Base-by-base conservation (phyloP, 2,888 invertebrate genomes). In the Ischnus inquisitorius region DNA sequence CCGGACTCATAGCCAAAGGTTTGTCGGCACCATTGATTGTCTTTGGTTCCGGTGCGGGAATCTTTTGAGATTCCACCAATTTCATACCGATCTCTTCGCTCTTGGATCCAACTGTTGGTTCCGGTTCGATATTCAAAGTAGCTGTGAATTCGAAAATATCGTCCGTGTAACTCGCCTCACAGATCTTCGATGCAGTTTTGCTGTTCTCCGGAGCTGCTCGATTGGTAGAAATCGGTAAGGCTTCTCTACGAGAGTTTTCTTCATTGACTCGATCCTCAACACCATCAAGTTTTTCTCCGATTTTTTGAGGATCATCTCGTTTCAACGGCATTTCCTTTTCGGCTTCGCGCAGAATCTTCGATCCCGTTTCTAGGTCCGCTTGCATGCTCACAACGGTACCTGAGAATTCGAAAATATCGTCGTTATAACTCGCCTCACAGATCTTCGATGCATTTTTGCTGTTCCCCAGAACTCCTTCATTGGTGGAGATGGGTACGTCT, bases 371-470 rank as follows among this genome's bases (percentile, higher is more conserved):
- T 5, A 2, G 5, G 54, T 72, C 54, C 28, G 43, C 1, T n/a
- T 65, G 19, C 0, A 43, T 54, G 10, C 3, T 14, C 19, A 16
- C 51, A 51, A 16, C 22, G 14, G 22, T 57, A 28, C 16, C 22
- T 1, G 71, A 60, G 48, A 85, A 76, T 39, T 83, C 54, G 1
- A 80, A 72, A 34, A 77, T 76, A 51, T 68, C 72, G 12, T 80
- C 67, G 14, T 48, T n/a, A 19, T 16, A 28, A 46, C 74, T 82
- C 16, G 22, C 28, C 46, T 82, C 69, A 3, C 22, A 5, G 8
- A 10, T 34, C 14, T 28, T 51, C 12, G 74, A 71, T 28, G 12
- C 62, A 22, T 16, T n/a, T 25, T 39, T 28, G 54, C 68, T 48
- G 14, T 14, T 51, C 4, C 14, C 28, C 22, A n/a, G 48, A 48